Conservation (phyloP, 2,888 invertebrate species). For the Agonopterix subpropinquella region DNA sequence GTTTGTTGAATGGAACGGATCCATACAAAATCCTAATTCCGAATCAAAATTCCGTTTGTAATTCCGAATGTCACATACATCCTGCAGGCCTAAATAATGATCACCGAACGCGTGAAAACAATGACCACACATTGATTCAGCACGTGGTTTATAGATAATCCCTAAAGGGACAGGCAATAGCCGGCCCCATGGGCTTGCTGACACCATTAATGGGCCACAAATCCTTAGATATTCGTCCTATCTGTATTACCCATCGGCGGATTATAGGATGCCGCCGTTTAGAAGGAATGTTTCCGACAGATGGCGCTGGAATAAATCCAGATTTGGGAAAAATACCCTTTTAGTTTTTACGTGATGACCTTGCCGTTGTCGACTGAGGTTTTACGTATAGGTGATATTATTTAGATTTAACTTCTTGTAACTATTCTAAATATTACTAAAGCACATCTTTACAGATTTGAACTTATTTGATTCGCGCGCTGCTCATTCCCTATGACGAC, state of each 20-base stretch:
- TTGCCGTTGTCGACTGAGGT: neutral
- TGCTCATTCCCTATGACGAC: too few species aligned
- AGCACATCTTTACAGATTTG: too few species aligned
- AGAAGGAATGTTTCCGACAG: slow-evolving; percentile 1
- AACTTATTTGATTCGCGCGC: too few species aligned
- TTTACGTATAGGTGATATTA: neutral
- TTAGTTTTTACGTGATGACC: slow-evolving; percentile 2
- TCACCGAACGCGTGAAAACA: neutral
- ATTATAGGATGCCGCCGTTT: slow-evolving; percentile 1
- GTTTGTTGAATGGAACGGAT: too few species aligned
- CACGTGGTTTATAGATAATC: neutral
- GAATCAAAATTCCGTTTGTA: too few species aligned
- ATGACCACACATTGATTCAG: neutral
- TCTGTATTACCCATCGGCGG: slow-evolving; percentile 4
- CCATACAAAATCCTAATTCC: too few species aligned
- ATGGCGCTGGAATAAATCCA: slow-evolving; percentile 7
- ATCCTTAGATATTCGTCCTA: slow-evolving; percentile 9
- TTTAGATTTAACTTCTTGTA: too few species aligned
- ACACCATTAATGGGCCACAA: slow-evolving; percentile 10
- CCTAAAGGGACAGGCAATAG: slow-evolving; percentile 5
- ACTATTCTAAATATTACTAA: too few species aligned
- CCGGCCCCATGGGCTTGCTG: slow-evolving; percentile 8
- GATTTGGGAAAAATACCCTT: slow-evolving; percentile 4
- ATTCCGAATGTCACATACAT: too few species aligned
- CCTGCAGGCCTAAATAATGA: neutral